Percentiles rank a stretch among this genome's conserved stretches.
Evolutionary conservation across 2,888 invertebrate species (phyloP).

Genomic region (Fragum fragum): DNA sequence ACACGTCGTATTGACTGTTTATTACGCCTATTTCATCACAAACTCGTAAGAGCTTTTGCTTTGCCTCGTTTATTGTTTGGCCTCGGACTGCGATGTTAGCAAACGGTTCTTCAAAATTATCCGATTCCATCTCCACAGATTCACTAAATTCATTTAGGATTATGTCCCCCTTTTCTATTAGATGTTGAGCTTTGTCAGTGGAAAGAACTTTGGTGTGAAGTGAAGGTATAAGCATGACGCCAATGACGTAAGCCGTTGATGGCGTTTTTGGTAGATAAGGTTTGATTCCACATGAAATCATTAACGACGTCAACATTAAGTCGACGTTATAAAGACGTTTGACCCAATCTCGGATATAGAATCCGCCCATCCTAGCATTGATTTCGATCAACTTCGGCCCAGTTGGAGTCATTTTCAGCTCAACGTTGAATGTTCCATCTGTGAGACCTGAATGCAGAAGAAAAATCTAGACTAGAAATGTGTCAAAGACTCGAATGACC

Average conservation of each 20-base stretch:
- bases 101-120: conserved; percentile 48
- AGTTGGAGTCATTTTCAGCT: conserved; percentile 71
- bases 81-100: conserved; percentile 53
- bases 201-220: conserved; percentile 48
- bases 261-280: conserved; percentile 52
- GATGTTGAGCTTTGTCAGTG: conserved; percentile 21
- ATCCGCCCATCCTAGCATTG: conserved; percentile 75
- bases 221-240: conserved; percentile 68
- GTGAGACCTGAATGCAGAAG: conserved; percentile 53
- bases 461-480: too few relatives aligned
- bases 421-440: conserved; percentile 72
- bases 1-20: conserved; percentile 33
- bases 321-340: conserved; percentile 64
- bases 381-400: conserved; percentile 77
- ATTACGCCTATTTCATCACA: conserved; percentile 31
- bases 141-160: conserved; percentile 35
- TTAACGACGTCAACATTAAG: conserved; percentile 42
- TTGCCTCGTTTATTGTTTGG: conserved; percentile 13
- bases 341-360: conserved; percentile 73
- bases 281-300: conserved; percentile 57
- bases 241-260: conserved; percentile 55
- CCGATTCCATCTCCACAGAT: neutral
- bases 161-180: conserved; percentile 36
- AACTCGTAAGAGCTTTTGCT: conserved; percentile 32
- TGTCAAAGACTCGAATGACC: too few relatives aligned